Percentiles rank a stretch among this genome's conserved stretches.
phyloP scores from a whole-genome alignment of 2,888 invertebrate genomes.

The Heliconius aoede region DNA sequence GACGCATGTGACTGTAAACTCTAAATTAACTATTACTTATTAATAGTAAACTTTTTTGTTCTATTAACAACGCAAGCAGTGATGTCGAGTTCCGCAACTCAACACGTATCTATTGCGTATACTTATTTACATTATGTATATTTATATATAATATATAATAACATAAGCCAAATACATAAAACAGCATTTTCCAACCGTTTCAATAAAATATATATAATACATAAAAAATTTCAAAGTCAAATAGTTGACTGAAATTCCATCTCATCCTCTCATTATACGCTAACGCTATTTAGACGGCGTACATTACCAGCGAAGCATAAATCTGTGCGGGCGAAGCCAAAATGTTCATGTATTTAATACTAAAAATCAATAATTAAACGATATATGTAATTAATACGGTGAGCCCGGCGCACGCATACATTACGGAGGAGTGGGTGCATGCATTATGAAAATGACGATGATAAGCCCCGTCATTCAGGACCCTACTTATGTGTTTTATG shows the following conservation, averaged over 20 bases:
- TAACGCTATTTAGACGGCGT: conserved; percentile 51
- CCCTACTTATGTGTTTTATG: conserved; percentile 48
- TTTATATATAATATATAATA: background rate
- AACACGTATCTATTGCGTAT: no score
- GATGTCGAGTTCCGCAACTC: no score
- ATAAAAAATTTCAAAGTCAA: conserved; percentile 13
- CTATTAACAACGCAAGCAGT: no score
- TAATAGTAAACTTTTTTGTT: no score
- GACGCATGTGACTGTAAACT: no score
- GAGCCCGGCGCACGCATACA: conserved; percentile 54
- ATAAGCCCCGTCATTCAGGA: conserved; percentile 61
- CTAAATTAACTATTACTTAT: no score
- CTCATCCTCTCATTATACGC: conserved; percentile 36
- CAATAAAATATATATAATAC: background rate
- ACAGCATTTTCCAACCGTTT: background rate
- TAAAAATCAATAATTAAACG: conserved; percentile 83
- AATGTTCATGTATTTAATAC: conserved; percentile 72
- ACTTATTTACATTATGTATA: no score
- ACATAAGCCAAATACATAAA: background rate
- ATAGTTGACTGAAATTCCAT: conserved; percentile 33
- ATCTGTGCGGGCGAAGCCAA: conserved; percentile 57
- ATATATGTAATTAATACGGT: conserved; percentile 80
- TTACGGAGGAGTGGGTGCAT: conserved; percentile 68
- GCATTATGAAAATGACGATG: conserved; percentile 73
- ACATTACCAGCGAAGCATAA: conserved; percentile 52